A percentile compares a stretch with the other conserved stretches of the same genome.
Conservation (phyloP, 2,113 vertebrate species). For the Atrichornis clamosus region DNA sequence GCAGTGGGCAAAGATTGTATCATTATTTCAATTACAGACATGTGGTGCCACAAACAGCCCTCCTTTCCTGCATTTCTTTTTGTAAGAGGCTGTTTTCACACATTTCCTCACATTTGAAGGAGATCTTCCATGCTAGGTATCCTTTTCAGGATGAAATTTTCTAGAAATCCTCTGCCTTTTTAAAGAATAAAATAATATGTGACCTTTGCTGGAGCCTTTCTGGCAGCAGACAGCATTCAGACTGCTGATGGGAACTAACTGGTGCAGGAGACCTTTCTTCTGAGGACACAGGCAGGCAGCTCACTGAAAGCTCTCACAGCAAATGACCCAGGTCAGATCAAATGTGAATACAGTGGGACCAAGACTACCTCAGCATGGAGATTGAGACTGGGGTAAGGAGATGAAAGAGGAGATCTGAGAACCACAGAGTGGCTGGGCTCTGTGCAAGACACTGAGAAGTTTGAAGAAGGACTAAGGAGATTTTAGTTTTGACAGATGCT, state of each 20-base stretch:
- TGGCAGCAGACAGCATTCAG: background rate
- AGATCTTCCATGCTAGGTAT: background rate
- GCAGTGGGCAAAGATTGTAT: background rate
- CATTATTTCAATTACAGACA: background rate
- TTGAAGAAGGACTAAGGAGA: background rate
- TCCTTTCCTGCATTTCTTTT: background rate
- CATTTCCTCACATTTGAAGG: background rate
- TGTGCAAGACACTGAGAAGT: background rate
- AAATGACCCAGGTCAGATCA: background rate
- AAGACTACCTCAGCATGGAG: background rate
- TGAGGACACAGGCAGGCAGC: background rate
- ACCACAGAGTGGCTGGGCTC: too few relatives aligned
- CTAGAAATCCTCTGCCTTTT: background rate
- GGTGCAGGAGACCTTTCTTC: background rate
- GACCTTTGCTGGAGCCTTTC: background rate
- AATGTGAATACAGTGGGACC: rapidly evolving
- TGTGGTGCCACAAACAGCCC: background rate
- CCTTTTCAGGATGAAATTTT: background rate
- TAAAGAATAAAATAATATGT: background rate
- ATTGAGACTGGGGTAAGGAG: background rate
- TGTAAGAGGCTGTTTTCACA: background rate
- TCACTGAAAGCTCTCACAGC: background rate
- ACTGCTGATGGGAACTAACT: background rate
- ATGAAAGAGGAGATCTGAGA: background rate
- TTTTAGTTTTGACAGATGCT: background rate